Base-by-base conservation (phyloP, 2,888 invertebrate genomes). In the Chloroclysta siterata region DNA sequence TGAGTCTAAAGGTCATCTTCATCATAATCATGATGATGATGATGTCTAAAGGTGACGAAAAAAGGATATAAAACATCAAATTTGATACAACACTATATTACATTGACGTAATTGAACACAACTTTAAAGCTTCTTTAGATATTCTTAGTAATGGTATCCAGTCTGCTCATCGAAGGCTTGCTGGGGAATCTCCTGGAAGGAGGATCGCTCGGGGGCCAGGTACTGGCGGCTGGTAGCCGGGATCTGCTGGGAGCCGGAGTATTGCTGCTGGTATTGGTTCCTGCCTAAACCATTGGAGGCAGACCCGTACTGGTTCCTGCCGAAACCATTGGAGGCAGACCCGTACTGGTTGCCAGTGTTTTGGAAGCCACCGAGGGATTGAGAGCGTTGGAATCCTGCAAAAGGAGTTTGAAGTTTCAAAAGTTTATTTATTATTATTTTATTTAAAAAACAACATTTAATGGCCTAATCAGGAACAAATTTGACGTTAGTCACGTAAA, bases 161-260 rank as follows among this genome's bases (percentile, higher is more conserved):
- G 89, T 89, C 57, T 88, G 70, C 63, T 89, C 91, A 53, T 93
- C 89, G 62, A 93, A 93, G 36, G 81, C 71, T 66, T 92, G 92
- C 63, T 90, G 90, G 17, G 89, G 88, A 48, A 74, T 71, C 68
- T 85, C 81, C 58, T 46, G 46, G 46, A 11, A 46, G 44, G 44
- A 44, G 46, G 46, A 46, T 17, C 46, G 46, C 10, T 46, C 46
- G 0, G 46, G 46, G 6, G 46, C 46, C 17, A 46, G 46, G 17
- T 46, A 33, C 33, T 33, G 33, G 13, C 87, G 85, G 75, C 76
- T 86, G 62, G 84, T 65, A n/a, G 82, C 76, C 0, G 79, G 81
- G 22, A 76, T 77, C 68, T 82, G 82, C 44, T 58, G 60, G 65
- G 54, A 15, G 28, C 50, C 48, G 65, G 51, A 66, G 63, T 66